Base-by-base conservation (phyloP, 2,113 vertebrate species). In the Cyanoliseus patagonus region DNA sequence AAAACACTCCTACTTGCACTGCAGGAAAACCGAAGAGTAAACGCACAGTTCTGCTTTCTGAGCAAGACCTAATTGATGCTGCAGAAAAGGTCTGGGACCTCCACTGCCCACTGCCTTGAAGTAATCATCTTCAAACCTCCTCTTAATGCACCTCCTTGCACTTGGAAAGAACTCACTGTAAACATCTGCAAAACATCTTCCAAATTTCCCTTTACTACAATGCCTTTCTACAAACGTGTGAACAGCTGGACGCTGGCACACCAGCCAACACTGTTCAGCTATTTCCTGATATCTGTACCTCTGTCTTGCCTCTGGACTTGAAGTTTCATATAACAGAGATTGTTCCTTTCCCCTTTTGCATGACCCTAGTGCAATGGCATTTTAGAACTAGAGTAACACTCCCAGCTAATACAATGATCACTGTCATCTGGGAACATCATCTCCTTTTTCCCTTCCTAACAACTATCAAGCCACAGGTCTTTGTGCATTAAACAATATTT, bases 401-500 rank as follows among this genome's bases (percentile, higher is more conserved):
- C 59, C n/a, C 63, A 88, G 72, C 67, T 83, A 88, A 86, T 41
- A 23, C 15, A 80, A 68, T 1, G 17, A 93, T 83, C 62, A 69
- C 1, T 86, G 90, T 77, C 94, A 90, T 86, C 92, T 96, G 92
- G 75, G 94, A 94, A 88, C 93, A 70, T 7, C 88, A 96, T 88
- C 68, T 88, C 72, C 33, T 37, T 70, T 42, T 86, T 81, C 79
- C 53, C 33, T 64, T 93, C 44, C 75, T 76, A 93, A 95, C 25
- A 67, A 67, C 83, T 52, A 86, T 31, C 33, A 93, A 90, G 53
- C 49, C 86, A 92, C 44, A 68, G 53, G n/a, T 88, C 72, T 94
- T 90, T 62, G 44, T 83, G 79, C 67, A 67, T 73, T 57, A 64
- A 94, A 90, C 42, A 83, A 13, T 74, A 82, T 78, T 84, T 84